These are phyloP conservation scores for Cynopterus brachyotis DNA, from an alignment of 2,113 vertebrate genomes.

Conservation along the genomic window DNA sequence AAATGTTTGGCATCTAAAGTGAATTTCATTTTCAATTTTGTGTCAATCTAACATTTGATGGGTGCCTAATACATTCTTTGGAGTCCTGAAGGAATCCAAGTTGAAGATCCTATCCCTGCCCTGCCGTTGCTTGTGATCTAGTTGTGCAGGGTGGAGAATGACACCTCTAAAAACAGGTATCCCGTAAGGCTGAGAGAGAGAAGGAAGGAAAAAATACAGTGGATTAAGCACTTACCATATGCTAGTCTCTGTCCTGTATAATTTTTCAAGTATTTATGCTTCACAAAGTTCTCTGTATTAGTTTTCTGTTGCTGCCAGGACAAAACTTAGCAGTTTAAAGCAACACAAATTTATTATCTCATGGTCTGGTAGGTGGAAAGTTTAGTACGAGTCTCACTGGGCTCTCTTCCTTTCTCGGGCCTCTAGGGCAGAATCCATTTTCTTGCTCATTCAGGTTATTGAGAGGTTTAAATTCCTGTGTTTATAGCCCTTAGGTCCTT, in stretches of 20 bases:
- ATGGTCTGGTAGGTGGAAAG: background rate
- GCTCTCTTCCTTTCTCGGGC: background rate
- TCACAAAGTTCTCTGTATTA: background rate
- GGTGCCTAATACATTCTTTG: background rate
- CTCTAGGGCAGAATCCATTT: background rate
- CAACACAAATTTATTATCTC: background rate
- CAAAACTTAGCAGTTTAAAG: background rate
- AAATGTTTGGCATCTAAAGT: constrained; percentile 60
- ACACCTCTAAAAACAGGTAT: background rate
- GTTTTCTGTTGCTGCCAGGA: background rate
- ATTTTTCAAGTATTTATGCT: background rate
- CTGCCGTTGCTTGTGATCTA: background rate
- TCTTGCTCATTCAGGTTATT: background rate
- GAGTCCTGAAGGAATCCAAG: background rate
- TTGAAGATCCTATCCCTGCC: background rate
- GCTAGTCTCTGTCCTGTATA: background rate
- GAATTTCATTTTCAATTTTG: constrained; percentile 39
- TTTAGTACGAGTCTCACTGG: background rate
- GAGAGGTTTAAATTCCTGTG: background rate
- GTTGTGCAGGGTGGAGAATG: background rate
- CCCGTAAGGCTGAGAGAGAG: background rate
- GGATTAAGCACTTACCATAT: background rate
- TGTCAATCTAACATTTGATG: background rate
- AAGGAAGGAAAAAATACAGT: background rate
- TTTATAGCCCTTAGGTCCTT: background rate